phyloP scores from a whole-genome alignment of 2,888 invertebrate species.

The Galeruca laticollis region DNA sequence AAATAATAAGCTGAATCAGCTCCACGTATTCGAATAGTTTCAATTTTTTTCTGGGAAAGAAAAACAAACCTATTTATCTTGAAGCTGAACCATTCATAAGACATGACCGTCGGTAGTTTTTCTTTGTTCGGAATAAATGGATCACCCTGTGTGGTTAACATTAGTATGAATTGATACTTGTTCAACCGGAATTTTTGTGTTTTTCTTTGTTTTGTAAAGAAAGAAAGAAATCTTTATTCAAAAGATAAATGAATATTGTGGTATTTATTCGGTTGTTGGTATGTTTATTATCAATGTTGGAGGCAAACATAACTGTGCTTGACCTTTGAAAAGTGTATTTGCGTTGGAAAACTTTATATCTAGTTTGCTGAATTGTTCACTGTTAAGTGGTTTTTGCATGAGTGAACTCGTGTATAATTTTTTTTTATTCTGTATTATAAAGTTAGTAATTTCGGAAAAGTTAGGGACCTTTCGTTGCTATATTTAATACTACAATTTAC shows the following conservation, averaged over 20 bases:
- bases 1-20: too few species aligned
- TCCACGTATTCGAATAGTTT: too few species aligned
- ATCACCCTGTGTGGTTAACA: too few species aligned
- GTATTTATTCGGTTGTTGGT: not conserved
- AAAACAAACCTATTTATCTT: too few species aligned
- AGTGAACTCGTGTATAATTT: slow-evolving; percentile 1
- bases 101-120: too few species aligned
- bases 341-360: not conserved
- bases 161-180: too few species aligned
- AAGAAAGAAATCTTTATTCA: not conserved
- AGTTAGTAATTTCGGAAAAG: not conserved
- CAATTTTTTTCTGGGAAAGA: too few species aligned
- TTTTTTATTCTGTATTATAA: not conserved
- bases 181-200: too few species aligned
- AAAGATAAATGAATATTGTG: not conserved
- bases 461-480: not conserved
- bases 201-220: too few species aligned
- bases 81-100: too few species aligned
- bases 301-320: not conserved
- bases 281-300: not conserved
- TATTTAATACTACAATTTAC: not conserved
- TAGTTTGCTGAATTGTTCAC: not conserved
- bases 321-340: not conserved
- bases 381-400: slow-evolving; percentile 16
- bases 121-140: too few species aligned